Evolutionary conservation across 2,113 vertebrate species (phyloP), one percentile per base, ranked within the genome.

Genomic region (Vicugna pacos): DNA sequence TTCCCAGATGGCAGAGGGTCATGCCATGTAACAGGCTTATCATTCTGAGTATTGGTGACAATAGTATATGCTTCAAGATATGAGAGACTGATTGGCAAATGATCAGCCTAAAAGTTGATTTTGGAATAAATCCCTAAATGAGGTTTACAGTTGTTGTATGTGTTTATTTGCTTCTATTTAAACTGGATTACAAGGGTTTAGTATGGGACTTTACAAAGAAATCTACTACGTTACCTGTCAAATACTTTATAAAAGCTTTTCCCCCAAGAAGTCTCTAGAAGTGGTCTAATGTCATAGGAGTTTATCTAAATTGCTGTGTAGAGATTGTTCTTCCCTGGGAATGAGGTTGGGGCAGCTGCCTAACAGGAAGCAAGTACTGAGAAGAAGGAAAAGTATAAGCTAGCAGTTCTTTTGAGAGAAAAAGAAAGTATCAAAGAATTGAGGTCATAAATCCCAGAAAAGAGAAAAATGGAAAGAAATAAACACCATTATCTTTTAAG

Each of bases 81-180:
- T 86, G 7, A 88, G 50, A 79, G 38, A 72, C 2, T 90, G 24
- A 64, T 17, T 42, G 24, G 5, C 35, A 84, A 62, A 50, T 79
- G 48, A 82, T 32, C 38, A 82, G n/a, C 7, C 42, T 82, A 28
- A 85, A 97, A 90, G 8, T 84, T 93, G 22, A 28, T 17, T 91
- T 77, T 52, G 58, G 19, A 91, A 69, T 91, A 80, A 88, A 82
- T 88, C 64, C 26, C 6, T 82, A 81, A 64, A 42, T 38, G 13
- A 50, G 32, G 7, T 42, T 84, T 89, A 89, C 11, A 60, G 3
- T 8, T 89, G 64, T 90, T 92, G 6, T 69, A 1, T 80, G 5
- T 88, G 15, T 83, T 93, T 77, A 76, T 88, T 92, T 95, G 52
- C 26, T 96, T 96, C 54, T 93, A 60, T 26, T 91, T 96, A 73